Conservation (phyloP, 2,797 vertebrate genomes). For the Pelobates cultripes region DNA sequence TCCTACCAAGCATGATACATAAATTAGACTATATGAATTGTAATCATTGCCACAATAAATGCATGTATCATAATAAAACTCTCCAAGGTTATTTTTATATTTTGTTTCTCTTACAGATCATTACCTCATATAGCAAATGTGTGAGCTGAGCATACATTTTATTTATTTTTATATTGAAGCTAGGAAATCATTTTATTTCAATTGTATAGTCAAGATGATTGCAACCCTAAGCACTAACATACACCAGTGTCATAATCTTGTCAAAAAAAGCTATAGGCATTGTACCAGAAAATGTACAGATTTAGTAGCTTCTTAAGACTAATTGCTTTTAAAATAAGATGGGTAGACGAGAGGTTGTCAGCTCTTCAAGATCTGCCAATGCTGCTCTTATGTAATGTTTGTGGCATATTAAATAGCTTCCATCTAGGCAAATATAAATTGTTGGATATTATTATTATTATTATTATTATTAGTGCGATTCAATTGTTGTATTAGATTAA, state of each 20-base stretch:
- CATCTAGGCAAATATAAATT: neutral
- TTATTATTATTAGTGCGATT: neutral
- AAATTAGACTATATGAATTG: too few species aligned
- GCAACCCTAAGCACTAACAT: constrained; percentile 15
- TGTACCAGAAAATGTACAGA: neutral
- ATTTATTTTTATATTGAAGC: constrained; percentile 4
- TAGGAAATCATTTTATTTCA: neutral
- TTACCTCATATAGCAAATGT: neutral
- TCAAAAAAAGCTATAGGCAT: constrained; percentile 35
- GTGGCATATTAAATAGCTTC: constrained; percentile 1
- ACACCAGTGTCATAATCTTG: constrained; percentile 6
- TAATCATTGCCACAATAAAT: too few species aligned
- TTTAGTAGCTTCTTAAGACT: constrained; percentile 31
- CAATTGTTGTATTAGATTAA: too few species aligned
- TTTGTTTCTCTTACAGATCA: too few species aligned
- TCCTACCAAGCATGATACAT: too few species aligned
- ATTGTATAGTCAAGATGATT: neutral
- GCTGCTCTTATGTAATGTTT: neutral
- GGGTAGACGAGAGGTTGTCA: constrained; percentile 27
- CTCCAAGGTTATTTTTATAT: too few species aligned
- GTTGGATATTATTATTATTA: neutral
- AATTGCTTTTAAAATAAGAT: constrained; percentile 30
- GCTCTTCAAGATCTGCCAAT: neutral
- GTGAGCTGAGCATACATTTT: neutral
- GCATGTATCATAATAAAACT: too few species aligned